These are phyloP conservation scores for Pogonognathellus flavescens DNA, from an alignment of 1,140 invertebrate genomes.

Conservation along the genomic window DNA sequence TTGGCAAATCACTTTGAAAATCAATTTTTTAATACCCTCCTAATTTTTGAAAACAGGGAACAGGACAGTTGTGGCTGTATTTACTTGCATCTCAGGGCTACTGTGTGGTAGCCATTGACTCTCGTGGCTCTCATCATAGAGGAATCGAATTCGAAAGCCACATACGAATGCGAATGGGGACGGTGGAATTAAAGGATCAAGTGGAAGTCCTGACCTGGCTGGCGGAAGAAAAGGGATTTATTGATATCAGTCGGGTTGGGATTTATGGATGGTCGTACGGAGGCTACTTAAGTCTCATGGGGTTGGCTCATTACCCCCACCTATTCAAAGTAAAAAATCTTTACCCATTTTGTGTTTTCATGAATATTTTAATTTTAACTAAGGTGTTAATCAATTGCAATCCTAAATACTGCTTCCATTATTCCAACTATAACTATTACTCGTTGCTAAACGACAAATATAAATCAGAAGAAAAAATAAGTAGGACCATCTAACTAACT, in stretches of 20 bases:
- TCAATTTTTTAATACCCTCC: background rate
- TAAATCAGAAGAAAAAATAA: too few species aligned
- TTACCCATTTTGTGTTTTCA: too few species aligned
- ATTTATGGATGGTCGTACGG: conserved; percentile 99
- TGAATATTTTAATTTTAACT: too few species aligned
- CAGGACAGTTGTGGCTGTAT: conserved; percentile 91
- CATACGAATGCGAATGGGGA: conserved; percentile 90
- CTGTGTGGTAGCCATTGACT: conserved; percentile 95
- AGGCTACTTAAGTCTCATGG: conserved; percentile 89
- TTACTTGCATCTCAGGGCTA: conserved; percentile 97
- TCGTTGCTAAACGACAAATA: too few species aligned
- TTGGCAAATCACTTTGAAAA: too few species aligned
- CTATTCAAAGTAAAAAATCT: conserved; percentile 83
- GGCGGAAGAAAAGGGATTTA: conserved; percentile 85
- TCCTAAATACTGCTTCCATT: too few species aligned
- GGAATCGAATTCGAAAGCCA: conserved; percentile 93
- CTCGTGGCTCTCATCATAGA: conserved; percentile 92
- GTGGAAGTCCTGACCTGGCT: conserved; percentile 93
- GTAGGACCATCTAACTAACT: too few species aligned
- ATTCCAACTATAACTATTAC: too few species aligned
- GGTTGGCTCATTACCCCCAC: conserved; percentile 84
- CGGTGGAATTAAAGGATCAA: conserved; percentile 95
- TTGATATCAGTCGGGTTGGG: conserved; percentile 92
- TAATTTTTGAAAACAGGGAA: conserved; percentile 75
- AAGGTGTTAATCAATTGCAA: too few species aligned